Conservation (phyloP, 2,888 invertebrate genomes). For the Habrosyne pyritoides region DNA sequence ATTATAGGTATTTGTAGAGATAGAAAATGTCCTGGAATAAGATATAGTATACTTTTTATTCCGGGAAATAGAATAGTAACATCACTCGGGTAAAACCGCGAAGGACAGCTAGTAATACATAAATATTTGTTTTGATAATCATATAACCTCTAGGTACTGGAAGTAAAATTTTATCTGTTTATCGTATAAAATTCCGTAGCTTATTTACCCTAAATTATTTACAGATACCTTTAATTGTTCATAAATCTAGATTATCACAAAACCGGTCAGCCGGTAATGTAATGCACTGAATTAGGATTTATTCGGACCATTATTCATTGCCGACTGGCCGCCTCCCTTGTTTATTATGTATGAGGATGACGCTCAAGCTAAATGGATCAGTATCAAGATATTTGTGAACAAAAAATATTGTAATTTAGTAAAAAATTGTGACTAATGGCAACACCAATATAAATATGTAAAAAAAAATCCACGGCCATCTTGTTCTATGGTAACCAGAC, state of each 20-base stretch:
- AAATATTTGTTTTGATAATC: no score
- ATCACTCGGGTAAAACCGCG: no score
- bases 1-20: no score
- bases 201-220: conserved; percentile 16
- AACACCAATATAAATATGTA: no score
- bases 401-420: conserved; percentile 15
- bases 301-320: conserved; percentile 54
- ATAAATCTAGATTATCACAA: conserved; percentile 56
- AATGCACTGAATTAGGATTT: conserved; percentile 64
- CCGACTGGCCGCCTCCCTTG: conserved; percentile 38
- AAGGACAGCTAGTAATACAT: no score
- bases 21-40: no score
- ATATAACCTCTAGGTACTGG: no score
- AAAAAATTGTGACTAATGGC: not conserved
- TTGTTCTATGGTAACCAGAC: no score
- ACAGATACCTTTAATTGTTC: conserved; percentile 29
- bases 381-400: conserved; percentile 26
- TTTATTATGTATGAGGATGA: conserved; percentile 45
- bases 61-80: no score
- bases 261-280: conserved; percentile 45
- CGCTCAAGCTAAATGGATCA: conserved; percentile 18
- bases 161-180: no score
- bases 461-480: no score
- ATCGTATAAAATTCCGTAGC: not conserved
- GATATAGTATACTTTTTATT: no score